Evolutionary conservation across 2,113 vertebrate species (phyloP), one percentile per base, ranked within the genome.

Genomic region (Noctilio leporinus): DNA sequence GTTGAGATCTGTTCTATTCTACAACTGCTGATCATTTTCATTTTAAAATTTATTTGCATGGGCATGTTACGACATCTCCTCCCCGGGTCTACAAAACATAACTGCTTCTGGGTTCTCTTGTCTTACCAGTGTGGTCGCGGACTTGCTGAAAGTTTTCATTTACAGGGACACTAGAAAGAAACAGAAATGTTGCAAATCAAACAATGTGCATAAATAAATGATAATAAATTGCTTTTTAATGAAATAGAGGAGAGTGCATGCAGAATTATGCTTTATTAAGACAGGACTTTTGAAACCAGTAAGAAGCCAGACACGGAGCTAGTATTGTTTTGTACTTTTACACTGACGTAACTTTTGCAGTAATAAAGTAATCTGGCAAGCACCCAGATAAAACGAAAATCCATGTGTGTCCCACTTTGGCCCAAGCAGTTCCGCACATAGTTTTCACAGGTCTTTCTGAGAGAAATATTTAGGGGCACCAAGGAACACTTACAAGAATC

Each of bases 401-500:
- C 65, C 20, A 24, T 19, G 5, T 3, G 15, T 17, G 30, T 35
- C 9, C n/a, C 38, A 24, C 9, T 33, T 69, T 57, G 16, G 2
- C 47, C 33, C 49, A 2, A 2, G 10, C 33, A 83, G 49, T n/a
- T 30, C 53, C 33, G 16, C 47, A 69, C 10, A 45, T 40, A 67
- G 30, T 57, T 94, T 75, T 51, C 76, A 47, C 22, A 35, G 17
- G 86, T 73, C 53, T 88, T 94, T 93, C 53, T 6, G 45, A 85
- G 45, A 95, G 22, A 70, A 53, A 81, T 53, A 7, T 24, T 17
- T 12, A 78, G 87, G 33, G 51, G 40, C 4, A 55, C 19, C 78
- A 78, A 78, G 19, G 53, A 70, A 96, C 77, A 97, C 95, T 97
- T 97, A 98, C 77, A 93, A 96, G 97, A 89, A 94, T 94, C 84